Evolutionary conservation across 2,888 invertebrate genomes (phyloP), one percentile per base, ranked within the genome.

Genomic region (Hybos culiciformis): DNA sequence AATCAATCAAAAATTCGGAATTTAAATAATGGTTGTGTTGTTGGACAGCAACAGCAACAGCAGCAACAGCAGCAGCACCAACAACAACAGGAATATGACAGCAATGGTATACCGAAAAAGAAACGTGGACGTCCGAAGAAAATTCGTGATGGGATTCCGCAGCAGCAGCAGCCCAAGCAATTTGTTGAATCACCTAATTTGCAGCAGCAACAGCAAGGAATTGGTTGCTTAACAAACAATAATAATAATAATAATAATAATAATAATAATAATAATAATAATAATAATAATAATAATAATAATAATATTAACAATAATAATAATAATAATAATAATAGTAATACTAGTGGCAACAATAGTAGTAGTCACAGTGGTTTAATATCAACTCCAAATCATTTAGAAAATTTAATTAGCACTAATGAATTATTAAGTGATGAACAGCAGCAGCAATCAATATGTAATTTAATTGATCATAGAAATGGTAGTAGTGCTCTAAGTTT

Each of bases 41-140:
- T 69, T 14, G 71, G 72, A 36, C 61, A 69, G 31, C 60, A 70
- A 26, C 69, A 74, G 56, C 33, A 56, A 56, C 17, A 55, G 55
- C 31, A 60, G n/a, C n/a, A n/a, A n/a, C n/a, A n/a, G n/a, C n/a
- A n/a, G n/a, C n/a, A n/a, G n/a, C n/a, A n/a, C n/a, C n/a, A n/a
- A n/a, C n/a, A n/a, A n/a, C n/a, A n/a, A n/a, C 12, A n/a, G n/a
- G 12, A 12, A 37, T 3, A 17, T 20, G n/a, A 29, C n/a, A 12
- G 29, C n/a, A 29, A 29, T 29, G 7, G 34, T 39, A 77, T 81
- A 48, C 80, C 83, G 48, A 88, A 88, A 69, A 90, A 90, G 67
- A 88, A 90, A 60, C 69, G 90, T 20, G 88, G 90, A 17, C 72
- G 88, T 47, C 88, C 90, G 47, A 90, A 90, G 68, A 91, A 90